Evolutionary conservation across 1,140 invertebrate species (phyloP), one percentile per base, ranked within the genome.

Genomic region (Magallana angulata): DNA sequence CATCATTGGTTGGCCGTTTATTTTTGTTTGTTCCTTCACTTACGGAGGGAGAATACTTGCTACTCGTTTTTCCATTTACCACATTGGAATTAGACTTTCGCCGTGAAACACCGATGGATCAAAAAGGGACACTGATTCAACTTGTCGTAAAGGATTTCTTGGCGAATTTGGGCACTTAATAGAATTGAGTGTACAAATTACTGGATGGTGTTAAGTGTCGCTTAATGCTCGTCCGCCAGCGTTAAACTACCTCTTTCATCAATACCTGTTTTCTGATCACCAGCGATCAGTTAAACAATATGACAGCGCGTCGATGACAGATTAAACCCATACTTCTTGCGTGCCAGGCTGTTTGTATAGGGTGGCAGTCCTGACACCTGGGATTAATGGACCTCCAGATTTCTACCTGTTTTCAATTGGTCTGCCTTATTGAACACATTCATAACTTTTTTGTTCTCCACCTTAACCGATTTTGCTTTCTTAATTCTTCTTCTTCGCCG

Each of bases 191-290:
- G 68, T 30, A 76, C 68, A 76, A 76, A 76, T 76, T 76, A 30
- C 68, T 76, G 68, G 68, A 24, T 76, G 36, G 68, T 76, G 68
- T 76, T 76, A 76, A 76, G 68, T 76, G 60, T 12, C 60, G n/a
- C 14, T 12, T 62, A 16, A 62, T 62, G 12, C 14, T 62, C n/a
- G 68, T 76, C 68, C 36, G 68, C 68, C 24, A 76, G 68, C 68
- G 68, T 76, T 76, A 76, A 76, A 76, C 68, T 18, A 36, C 68
- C 68, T 76, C 68, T 76, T 76, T 76, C 68, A 76, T 76, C 68
- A 76, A 76, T 76, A 76, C 68, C 68, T 76, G 68, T 30, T 48
- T 48, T 76, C 24, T 76, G 68, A 76, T 76, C 68, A 76, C 18
- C 8, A 24, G 36, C 68, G 68, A 76, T 76, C 68, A 76, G 68